phyloP scores from a whole-genome alignment of 2,797 vertebrate species.

The Acipenser transmontanus region DNA sequence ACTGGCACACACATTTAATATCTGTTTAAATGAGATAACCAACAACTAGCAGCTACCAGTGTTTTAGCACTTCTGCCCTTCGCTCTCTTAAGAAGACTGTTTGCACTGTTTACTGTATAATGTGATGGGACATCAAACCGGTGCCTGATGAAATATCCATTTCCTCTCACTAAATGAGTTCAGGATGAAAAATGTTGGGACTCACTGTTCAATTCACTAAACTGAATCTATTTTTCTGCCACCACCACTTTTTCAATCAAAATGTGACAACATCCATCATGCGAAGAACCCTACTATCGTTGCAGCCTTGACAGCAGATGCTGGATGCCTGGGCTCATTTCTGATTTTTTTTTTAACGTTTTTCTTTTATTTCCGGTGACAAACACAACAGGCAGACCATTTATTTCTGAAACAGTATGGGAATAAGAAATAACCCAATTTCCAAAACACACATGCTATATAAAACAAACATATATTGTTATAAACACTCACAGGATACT shows the following conservation, averaged over 20 bases:
- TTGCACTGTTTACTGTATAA: slow-evolving; percentile 58
- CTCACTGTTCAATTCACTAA: slow-evolving; percentile 43
- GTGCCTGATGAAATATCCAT: slow-evolving; percentile 56
- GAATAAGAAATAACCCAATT: slow-evolving; percentile 7
- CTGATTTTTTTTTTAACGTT: background rate
- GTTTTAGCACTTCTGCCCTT: slow-evolving; percentile 42
- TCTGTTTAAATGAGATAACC: slow-evolving; percentile 79
- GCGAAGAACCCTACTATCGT: slow-evolving; percentile 23
- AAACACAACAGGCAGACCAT: background rate
- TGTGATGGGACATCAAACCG: slow-evolving; percentile 65
- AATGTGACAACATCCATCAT: slow-evolving; percentile 43
- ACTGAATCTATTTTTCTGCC: slow-evolving; percentile 38
- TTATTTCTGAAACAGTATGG: background rate
- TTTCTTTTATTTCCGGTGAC: slow-evolving; percentile 18
- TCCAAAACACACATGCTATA: no score
- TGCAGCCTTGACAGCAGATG: slow-evolving; percentile 32
- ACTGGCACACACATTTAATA: slow-evolving; percentile 61
- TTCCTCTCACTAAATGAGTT: slow-evolving; percentile 59
- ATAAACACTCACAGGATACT: no score
- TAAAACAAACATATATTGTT: no score
- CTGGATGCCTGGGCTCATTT: slow-evolving; percentile 23
- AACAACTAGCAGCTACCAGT: slow-evolving; percentile 49
- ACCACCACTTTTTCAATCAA: slow-evolving; percentile 41
- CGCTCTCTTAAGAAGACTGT: slow-evolving; percentile 39
- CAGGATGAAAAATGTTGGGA: slow-evolving; percentile 59